Percentiles rank a stretch among this genome's conserved stretches.
phyloP scores from a whole-genome alignment of 2,888 invertebrate genomes.

The Heliconius ismenius region DNA sequence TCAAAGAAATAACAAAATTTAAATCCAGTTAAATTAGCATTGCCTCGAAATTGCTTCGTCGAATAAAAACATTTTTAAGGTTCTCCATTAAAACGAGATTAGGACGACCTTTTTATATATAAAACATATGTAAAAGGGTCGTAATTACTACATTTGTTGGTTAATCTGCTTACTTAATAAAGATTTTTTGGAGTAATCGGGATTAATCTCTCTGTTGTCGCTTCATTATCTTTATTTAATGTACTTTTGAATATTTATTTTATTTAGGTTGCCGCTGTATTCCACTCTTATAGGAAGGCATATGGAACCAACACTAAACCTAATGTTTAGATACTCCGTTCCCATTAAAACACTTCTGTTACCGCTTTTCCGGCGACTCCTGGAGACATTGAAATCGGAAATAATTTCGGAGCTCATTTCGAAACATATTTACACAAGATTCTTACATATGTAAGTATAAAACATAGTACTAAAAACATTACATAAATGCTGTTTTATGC shows the following conservation, averaged over 20 bases:
- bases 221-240: neutral
- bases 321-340: too few species aligned
- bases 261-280: too few species aligned
- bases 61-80: slow-evolving; percentile 28
- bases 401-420: too few species aligned
- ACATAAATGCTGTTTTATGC: neutral
- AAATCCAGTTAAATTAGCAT: slow-evolving; percentile 23
- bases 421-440: neutral
- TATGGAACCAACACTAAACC: too few species aligned
- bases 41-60: slow-evolving; percentile 19
- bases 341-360: too few species aligned
- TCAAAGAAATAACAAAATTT: slow-evolving; percentile 27
- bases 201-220: slow-evolving; percentile 4
- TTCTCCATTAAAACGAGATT: slow-evolving; percentile 32
- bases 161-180: slow-evolving; percentile 27
- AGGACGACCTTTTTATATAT: slow-evolving; percentile 32
- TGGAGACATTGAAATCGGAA: too few species aligned
- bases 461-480: neutral
- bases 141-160: slow-evolving; percentile 30
- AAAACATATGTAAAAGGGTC: slow-evolving; percentile 30
- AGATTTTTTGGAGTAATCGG: slow-evolving; percentile 13
- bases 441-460: neutral
- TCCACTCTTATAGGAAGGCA: too few species aligned
- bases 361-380: too few species aligned
- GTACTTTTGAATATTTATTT: neutral